phyloP scores from a whole-genome alignment of 2,113 vertebrate genomes.

The Australoheros scitulus region DNA sequence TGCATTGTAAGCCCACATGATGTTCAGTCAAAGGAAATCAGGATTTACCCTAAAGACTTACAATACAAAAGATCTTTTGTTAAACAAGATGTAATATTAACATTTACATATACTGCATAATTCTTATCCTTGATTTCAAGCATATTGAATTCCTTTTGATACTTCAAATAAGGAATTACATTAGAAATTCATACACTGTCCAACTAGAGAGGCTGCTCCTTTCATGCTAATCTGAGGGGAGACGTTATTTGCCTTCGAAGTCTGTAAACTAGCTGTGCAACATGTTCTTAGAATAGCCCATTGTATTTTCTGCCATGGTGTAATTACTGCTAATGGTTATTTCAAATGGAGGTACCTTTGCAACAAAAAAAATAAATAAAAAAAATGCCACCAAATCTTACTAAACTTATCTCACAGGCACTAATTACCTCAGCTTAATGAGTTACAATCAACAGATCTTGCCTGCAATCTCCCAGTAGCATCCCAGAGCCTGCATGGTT shows the following conservation, averaged over 20 bases:
- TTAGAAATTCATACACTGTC: not conserved
- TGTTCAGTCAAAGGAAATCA: not conserved
- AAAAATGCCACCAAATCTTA: conserved; percentile 52
- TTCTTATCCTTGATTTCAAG: conserved; percentile 14
- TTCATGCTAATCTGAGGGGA: conserved; percentile 26
- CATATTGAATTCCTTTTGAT: conserved; percentile 8
- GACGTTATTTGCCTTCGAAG: not conserved
- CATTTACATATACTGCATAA: not conserved
- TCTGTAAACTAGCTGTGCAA: conserved; percentile 12
- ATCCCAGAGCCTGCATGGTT: conserved; percentile 50
- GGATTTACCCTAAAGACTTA: not conserved
- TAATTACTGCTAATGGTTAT: conserved; percentile 58
- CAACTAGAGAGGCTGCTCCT: not conserved
- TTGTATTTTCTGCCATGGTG: conserved; percentile 36
- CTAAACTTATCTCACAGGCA: conserved; percentile 62
- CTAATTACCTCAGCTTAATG: conserved; percentile 69
- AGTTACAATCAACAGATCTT: conserved; percentile 65
- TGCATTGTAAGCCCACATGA: not conserved
- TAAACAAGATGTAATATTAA: not conserved
- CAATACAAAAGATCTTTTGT: not conserved
- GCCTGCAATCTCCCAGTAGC: conserved; percentile 56
- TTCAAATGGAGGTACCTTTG: conserved; percentile 49
- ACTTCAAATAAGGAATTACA: not conserved
- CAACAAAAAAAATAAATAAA: conserved; percentile 28
- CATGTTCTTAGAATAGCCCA: conserved; percentile 20